A percentile compares a stretch with the other conserved stretches of the same genome.
Conservation (phyloP, 1,140 invertebrate species). For the Lordiphosa mommai region DNA sequence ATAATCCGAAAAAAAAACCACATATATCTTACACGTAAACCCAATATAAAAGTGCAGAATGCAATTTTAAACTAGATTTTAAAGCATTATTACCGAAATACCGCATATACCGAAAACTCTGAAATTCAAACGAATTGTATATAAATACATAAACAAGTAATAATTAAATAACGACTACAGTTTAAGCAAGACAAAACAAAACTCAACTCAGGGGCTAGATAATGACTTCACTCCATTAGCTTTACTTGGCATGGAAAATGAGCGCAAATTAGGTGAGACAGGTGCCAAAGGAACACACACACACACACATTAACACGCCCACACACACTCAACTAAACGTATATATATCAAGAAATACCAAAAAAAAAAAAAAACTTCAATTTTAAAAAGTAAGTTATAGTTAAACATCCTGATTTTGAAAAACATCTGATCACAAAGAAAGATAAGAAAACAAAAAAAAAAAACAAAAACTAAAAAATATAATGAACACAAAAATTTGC, state of each 20-base stretch:
- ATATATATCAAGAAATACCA: slow-evolving; percentile 24
- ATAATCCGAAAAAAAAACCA: slow-evolving; percentile 35
- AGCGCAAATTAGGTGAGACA: slow-evolving; percentile 29
- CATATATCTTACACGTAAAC: slow-evolving; percentile 67
- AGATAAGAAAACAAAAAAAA: slow-evolving; percentile 21
- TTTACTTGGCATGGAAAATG: slow-evolving; percentile 51
- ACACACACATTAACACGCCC: slow-evolving; percentile 24
- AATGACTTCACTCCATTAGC: slow-evolving; percentile 24
- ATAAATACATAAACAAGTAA: slow-evolving; percentile 26
- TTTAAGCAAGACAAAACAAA: slow-evolving; percentile 50
- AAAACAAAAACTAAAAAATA: slow-evolving; percentile 20
- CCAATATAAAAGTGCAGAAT: slow-evolving; percentile 72
- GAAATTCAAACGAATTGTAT: slow-evolving; percentile 68
- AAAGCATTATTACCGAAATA: slow-evolving; percentile 69
- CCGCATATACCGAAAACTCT: slow-evolving; percentile 23
- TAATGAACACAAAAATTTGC: slow-evolving; percentile 55
- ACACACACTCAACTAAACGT: slow-evolving; percentile 43
- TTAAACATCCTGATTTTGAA: slow-evolving; percentile 76
- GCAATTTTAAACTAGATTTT: slow-evolving; percentile 76
- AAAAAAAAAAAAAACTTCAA: slow-evolving; percentile 24
- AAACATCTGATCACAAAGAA: slow-evolving; percentile 78
- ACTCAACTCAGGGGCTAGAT: slow-evolving; percentile 30
- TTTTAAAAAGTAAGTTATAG: slow-evolving; percentile 53
- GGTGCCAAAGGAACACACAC: slow-evolving; percentile 38
- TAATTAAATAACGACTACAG: slow-evolving; percentile 73